Conservation (phyloP, 2,888 invertebrate species). For the Orchesella flavescens region DNA sequence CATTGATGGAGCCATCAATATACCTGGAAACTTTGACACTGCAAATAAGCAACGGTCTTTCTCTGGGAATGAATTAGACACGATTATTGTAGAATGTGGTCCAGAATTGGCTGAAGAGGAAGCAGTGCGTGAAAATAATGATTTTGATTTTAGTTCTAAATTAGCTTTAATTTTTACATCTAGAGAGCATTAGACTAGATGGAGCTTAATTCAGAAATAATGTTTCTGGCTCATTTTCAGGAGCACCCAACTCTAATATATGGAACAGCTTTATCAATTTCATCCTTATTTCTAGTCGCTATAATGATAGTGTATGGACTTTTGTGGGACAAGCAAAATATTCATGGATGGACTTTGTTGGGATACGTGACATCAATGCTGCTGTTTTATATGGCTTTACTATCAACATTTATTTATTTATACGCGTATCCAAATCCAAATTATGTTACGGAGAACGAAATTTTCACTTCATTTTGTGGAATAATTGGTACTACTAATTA, state of each 20-base stretch:
- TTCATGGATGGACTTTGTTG: conserved; percentile 58
- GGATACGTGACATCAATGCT: conserved; percentile 53
- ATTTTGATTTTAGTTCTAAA: background rate
- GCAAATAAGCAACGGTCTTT: background rate
- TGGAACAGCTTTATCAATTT: conserved; percentile 29
- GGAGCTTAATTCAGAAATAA: no score
- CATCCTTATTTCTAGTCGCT: conserved; percentile 46
- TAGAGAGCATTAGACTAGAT: no score
- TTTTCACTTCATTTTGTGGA: conserved; percentile 39
- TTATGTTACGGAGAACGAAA: conserved; percentile 9
- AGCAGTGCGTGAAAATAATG: background rate
- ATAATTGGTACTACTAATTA: conserved; percentile 54
- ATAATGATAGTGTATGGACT: conserved; percentile 56
- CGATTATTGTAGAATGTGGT: conserved; percentile 60
- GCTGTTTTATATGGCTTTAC: conserved; percentile 34
- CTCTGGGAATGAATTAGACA: conserved; percentile 48
- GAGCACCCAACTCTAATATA: conserved; percentile 36
- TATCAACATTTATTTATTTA: conserved; percentile 45
- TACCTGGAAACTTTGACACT: conserved; percentile 40
- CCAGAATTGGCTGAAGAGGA: conserved; percentile 2
- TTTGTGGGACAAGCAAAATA: conserved; percentile 64
- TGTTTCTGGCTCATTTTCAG: background rate
- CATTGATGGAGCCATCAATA: conserved; percentile 57
- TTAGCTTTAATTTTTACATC: no score
- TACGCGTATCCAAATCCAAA: conserved; percentile 23